Base-by-base conservation (phyloP, 2,888 invertebrate species). In the Chydorus sphaericus region DNA sequence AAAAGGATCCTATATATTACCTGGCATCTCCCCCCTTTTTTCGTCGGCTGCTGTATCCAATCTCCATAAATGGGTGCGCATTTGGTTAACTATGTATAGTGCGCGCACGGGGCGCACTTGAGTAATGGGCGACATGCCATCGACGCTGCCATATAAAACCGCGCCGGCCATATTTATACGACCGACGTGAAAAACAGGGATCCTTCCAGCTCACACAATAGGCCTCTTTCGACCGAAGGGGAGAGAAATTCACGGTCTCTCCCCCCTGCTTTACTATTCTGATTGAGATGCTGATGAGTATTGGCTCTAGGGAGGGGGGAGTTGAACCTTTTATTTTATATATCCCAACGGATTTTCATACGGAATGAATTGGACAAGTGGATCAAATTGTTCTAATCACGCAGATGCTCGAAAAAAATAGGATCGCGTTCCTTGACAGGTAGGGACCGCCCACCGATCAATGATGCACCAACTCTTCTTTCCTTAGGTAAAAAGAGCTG, bases 241-340 rank as follows among this genome's bases (percentile, higher is more conserved):
- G 28, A 26, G 30, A 28, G 30, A 11, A 11, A 11, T 11, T 33
- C 36, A 10, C 28, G n/a, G 18, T 30, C 29, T 30, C 29, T 18
- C 14, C 30, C n/a, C 50, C 50, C 50, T 11, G n/a, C 30, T 30
- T 20, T 23, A 28, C n/a, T n/a, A 28, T 30, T 18, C 16, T 52
- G 52, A 52, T 52, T 52, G 52, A 52, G 52, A 52, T 52, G 52
- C 52, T 52, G 52, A 52, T 52, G 52, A 52, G 52, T 20, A 36
- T 52, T 36, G 52, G 26, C 30, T 30, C 14, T 3, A 16, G 33
- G 8, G 14, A 26, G 37, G 52, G 37, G 52, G 23, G 23, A 10
- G 36, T 30, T 3, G 4, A 20, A 52, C n/a, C 14, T 18, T 18
- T 36, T 36, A 36, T 36, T 36, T 36, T 36, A 1, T n/a, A 36